phyloP scores from a whole-genome alignment of 92 coral and sea anemone genomes.

The Zoanthus gigantus region DNA sequence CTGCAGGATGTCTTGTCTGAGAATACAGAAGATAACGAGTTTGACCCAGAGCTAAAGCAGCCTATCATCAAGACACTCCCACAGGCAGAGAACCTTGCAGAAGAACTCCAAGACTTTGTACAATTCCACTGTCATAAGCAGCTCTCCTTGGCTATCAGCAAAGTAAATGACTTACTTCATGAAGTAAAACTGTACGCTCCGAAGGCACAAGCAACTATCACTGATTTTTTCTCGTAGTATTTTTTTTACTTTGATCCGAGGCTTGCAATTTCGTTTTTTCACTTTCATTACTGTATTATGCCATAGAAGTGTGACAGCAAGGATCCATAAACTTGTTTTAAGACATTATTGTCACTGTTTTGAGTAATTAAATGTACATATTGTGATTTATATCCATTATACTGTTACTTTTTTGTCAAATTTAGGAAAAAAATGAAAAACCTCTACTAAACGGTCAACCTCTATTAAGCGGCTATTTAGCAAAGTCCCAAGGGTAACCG shows the following conservation, averaged over 20 bases:
- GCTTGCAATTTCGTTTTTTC: constrained; percentile 28
- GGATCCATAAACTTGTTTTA: not conserved
- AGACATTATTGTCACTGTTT: too few relatives aligned
- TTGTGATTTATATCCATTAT: too few relatives aligned
- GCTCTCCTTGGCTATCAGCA: constrained; percentile 69
- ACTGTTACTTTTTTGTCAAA: too few relatives aligned
- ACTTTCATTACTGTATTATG: not conserved
- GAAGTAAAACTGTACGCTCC: constrained; percentile 56
- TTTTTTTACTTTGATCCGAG: constrained; percentile 34
- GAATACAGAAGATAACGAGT: constrained; percentile 50
- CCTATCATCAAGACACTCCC: constrained; percentile 59
- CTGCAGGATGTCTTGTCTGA: constrained; percentile 11
- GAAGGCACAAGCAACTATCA: constrained; percentile 59
- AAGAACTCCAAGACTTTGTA: constrained; percentile 67
- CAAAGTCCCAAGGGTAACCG: too few relatives aligned
- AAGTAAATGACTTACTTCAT: constrained; percentile 66
- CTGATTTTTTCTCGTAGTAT: constrained; percentile 53
- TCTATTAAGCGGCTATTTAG: too few relatives aligned
- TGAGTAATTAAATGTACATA: too few relatives aligned
- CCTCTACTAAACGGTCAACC: too few relatives aligned
- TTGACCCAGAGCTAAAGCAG: constrained; percentile 65
- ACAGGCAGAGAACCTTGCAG: constrained; percentile 61
- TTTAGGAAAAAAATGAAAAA: too few relatives aligned
- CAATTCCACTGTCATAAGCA: constrained; percentile 65
- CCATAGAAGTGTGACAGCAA: constrained; percentile 25